A percentile compares a stretch with the other conserved stretches of the same genome.
Evolutionary conservation across 1,140 invertebrate species (phyloP).

Genomic region (Polyergus mexicanus): DNA sequence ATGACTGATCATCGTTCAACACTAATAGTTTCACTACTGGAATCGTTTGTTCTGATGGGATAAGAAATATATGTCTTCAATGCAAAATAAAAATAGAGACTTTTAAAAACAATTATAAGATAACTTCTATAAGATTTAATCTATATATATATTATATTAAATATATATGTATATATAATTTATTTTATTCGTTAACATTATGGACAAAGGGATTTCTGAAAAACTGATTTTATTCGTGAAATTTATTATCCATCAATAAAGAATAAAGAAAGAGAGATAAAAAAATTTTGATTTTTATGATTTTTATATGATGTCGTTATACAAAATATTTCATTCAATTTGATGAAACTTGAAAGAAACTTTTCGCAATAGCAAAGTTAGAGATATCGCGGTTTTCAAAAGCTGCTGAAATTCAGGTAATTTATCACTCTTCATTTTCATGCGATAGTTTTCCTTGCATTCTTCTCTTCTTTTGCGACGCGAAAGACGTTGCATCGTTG

Average conservation of each 20-base stretch:
- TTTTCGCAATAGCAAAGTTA: neutral
- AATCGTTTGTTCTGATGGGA: slow-evolving; percentile 14
- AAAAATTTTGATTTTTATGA: neutral
- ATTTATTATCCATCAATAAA: neutral
- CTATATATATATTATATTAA: neutral
- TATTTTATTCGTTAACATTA: slow-evolving; percentile 8
- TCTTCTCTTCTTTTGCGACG: neutral
- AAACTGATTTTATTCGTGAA: neutral
- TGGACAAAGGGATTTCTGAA: neutral
- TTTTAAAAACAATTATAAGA: slow-evolving; percentile 1
- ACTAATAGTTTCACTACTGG: slow-evolving; percentile 36
- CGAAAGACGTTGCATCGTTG: slow-evolving; percentile 6
- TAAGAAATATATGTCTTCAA: neutral
- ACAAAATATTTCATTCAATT: neutral
- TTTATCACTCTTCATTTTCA: neutral
- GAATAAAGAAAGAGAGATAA: too few relatives aligned
- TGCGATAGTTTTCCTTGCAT: neutral
- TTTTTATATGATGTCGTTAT: neutral
- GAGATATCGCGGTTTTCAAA: neutral
- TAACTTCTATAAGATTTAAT: neutral
- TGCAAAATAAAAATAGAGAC: neutral
- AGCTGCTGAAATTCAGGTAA: slow-evolving; percentile 2
- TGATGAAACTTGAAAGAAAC: neutral
- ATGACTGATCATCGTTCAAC: slow-evolving; percentile 21
- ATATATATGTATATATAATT: neutral